A percentile compares a stretch with the other conserved stretches of the same genome.
phyloP scores from a whole-genome alignment of 2,888 invertebrate genomes.

The Dione juno region DNA sequence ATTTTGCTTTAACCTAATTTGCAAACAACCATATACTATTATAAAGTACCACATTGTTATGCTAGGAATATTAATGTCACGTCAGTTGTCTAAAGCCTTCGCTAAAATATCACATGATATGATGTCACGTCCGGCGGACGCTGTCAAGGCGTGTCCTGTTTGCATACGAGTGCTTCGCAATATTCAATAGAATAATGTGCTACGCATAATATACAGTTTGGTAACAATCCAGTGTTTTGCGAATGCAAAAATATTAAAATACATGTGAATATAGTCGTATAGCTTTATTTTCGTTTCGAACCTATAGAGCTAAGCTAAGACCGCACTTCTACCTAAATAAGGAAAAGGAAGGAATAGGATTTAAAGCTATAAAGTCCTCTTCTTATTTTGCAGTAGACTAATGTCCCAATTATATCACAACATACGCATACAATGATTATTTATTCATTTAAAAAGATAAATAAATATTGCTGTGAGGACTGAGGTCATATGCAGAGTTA shows the following conservation, averaged over 20 bases:
- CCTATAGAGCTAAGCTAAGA: too few relatives aligned
- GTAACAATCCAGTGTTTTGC: conserved; percentile 5
- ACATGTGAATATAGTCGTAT: too few relatives aligned
- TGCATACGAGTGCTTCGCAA: conserved; percentile 62
- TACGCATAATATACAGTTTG: conserved; percentile 29
- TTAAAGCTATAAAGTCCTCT: too few relatives aligned
- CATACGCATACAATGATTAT: not conserved
- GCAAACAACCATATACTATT: not conserved
- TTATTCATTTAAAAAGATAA: not conserved
- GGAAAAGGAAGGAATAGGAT: too few relatives aligned
- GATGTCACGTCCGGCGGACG: conserved; percentile 75
- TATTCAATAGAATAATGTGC: conserved; percentile 31
- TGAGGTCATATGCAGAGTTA: too few relatives aligned
- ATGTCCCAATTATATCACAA: too few relatives aligned
- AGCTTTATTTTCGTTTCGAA: too few relatives aligned
- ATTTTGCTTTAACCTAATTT: not conserved
- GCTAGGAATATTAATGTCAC: conserved; percentile 64
- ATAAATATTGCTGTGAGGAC: too few relatives aligned
- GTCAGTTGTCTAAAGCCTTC: conserved; percentile 50
- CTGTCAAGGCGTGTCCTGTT: conserved; percentile 65
- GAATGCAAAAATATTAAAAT: not conserved
- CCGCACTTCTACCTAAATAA: too few relatives aligned
- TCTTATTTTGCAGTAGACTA: too few relatives aligned
- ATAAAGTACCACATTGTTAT: conserved; percentile 40
- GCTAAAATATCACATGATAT: conserved; percentile 67